Percentiles rank a stretch among this genome's conserved stretches.
phyloP scores from a whole-genome alignment of 2,888 invertebrate species.

The Cyrtodaria siliqua region DNA sequence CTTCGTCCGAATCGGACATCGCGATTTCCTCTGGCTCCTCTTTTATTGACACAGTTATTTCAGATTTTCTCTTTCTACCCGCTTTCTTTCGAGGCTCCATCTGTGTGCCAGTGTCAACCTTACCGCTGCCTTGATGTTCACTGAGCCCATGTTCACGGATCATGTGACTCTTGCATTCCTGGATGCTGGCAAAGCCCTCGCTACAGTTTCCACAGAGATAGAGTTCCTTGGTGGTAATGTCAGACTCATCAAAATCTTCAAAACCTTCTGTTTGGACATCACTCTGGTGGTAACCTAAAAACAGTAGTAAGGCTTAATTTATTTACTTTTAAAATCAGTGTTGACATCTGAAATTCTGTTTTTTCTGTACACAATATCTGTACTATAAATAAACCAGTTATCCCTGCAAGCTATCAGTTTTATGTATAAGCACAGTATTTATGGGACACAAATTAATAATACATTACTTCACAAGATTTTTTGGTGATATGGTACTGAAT shows the following conservation, averaged over 20 bases:
- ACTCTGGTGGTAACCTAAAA: too few species aligned
- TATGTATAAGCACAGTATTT: too few species aligned
- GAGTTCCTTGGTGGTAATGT: slow-evolving; percentile 73
- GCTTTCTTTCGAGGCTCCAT: slow-evolving; percentile 68
- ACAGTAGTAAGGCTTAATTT: too few species aligned
- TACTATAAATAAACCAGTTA: too few species aligned
- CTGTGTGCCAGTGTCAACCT: slow-evolving; percentile 81
- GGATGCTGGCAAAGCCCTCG: slow-evolving; percentile 83
- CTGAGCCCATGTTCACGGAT: slow-evolving; percentile 75
- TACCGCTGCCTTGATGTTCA: slow-evolving; percentile 36
- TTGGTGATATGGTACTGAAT: too few species aligned
- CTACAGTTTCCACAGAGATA: slow-evolving; percentile 85
- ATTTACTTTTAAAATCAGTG: too few species aligned
- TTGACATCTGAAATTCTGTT: too few species aligned
- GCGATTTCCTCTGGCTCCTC: slow-evolving; percentile 51
- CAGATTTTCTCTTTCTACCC: slow-evolving; percentile 66
- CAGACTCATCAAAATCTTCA: neutral
- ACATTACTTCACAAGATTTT: too few species aligned
- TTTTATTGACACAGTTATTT: slow-evolving; percentile 43
- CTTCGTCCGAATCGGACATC: slow-evolving; percentile 70
- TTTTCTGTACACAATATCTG: too few species aligned
- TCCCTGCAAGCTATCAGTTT: too few species aligned
- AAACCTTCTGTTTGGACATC: slow-evolving; percentile 4
- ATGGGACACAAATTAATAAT: too few species aligned
- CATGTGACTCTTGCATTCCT: slow-evolving; percentile 85